Base-by-base conservation (phyloP, 2,888 invertebrate species). In the Theristus sp. region DNA sequence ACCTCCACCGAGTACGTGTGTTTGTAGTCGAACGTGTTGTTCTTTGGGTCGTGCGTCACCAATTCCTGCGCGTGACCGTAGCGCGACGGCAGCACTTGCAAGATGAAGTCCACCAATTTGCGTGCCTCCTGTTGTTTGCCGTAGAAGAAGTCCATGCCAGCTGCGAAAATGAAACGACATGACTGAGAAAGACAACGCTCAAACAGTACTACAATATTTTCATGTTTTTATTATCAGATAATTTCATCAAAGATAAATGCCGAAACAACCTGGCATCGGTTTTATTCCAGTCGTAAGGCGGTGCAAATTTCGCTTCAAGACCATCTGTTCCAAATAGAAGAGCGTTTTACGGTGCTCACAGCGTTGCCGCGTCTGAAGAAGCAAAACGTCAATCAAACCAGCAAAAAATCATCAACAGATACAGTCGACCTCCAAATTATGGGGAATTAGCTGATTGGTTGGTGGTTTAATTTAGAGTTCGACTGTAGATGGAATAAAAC, bases 41-140 rank as follows among this genome's bases (percentile, higher is more conserved):
- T 94, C 76, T 90, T 91, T 61, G 89, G 86, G 76, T 99, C 98
- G 71, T 96, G 96, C 0, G 96, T 93, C 68, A 96, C 86, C 52
- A 96, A 80, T 71, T 91, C 90, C 75, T 96, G 93, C 0, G 94
- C 90, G 71, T 87, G 85, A 67, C 85, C 84, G 70, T 84, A 84
- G 71, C 86, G 77, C 67, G 65, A 84, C 0, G 98, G 98, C 60
- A 96, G 81, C 66, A 90, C 85, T 3, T 87, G 81, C 63, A 81
- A 80, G 17, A 99, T 78, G 73, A 98, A 99, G 70, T 96, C 93
- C 0, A 93, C 84, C 84, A 99, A 83, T 80, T 93, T 94, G 29
- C 89, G 82, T 0, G 94, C 93, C 74, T 87, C 84, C 64, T 85
- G 84, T 76, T 90, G 66, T 65, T 84, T 84, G 1, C 86, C 80